A percentile compares a stretch with the other conserved stretches of the same genome.
Evolutionary conservation across 1,140 invertebrate genomes (phyloP).

Genomic region (Diorhabda carinulata): DNA sequence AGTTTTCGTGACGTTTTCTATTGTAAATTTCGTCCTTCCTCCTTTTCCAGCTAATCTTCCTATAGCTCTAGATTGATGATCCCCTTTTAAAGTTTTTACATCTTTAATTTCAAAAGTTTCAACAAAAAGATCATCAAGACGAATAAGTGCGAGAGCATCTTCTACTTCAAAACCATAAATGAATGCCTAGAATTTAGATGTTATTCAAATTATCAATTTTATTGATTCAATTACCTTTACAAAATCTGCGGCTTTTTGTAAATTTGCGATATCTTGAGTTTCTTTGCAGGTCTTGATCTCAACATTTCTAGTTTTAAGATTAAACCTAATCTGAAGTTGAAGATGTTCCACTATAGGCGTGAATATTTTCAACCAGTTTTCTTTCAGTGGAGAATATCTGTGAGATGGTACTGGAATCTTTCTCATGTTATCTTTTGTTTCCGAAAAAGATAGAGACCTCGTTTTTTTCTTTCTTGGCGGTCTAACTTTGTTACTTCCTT

Average conservation of each 20-base stretch:
- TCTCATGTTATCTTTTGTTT: slow-evolving; percentile 57
- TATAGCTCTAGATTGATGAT: slow-evolving; percentile 93
- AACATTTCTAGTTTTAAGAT: slow-evolving; percentile 86
- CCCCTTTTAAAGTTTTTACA: slow-evolving; percentile 93
- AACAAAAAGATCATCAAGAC: slow-evolving; percentile 95
- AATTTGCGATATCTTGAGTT: slow-evolving; percentile 81
- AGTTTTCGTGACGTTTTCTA: slow-evolving; percentile 99
- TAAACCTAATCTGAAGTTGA: slow-evolving; percentile 91
- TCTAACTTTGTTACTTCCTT: slow-evolving; percentile 51
- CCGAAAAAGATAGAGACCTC: slow-evolving; percentile 54
- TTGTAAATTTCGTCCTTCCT: slow-evolving; percentile 95
- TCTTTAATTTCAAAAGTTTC: slow-evolving; percentile 97
- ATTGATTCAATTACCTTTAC: slow-evolving; percentile 59
- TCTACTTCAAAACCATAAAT: slow-evolving; percentile 96
- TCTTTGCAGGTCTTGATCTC: slow-evolving; percentile 75
- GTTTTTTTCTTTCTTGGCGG: slow-evolving; percentile 52
- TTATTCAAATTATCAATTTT: slow-evolving; percentile 8
- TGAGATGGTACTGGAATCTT: slow-evolving; percentile 62
- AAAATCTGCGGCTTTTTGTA: slow-evolving; percentile 98
- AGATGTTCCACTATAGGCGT: slow-evolving; percentile 94
- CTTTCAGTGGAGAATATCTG: slow-evolving; percentile 88
- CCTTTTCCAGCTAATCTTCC: slow-evolving; percentile 96
- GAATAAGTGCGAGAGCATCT: slow-evolving; percentile 89
- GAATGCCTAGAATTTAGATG: slow-evolving; percentile 66
- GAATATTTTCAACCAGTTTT: slow-evolving; percentile 97